Conservation (phyloP, 2,888 invertebrate genomes). For the Orchesellides sinensis region DNA sequence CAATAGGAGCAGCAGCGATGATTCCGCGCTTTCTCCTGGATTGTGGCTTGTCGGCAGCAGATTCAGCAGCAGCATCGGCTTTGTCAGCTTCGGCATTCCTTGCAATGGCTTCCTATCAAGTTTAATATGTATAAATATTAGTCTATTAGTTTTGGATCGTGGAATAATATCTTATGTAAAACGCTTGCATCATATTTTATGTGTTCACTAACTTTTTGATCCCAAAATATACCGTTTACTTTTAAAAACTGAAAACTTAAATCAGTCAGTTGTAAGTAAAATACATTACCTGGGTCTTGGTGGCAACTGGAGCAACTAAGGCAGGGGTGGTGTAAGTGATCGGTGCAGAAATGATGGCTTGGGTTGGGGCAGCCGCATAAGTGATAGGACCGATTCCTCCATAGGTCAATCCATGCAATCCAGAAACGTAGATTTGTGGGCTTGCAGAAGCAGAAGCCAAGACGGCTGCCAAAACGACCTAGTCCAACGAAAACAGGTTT, state of each 20-base stretch:
- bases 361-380: slow-evolving; percentile 7
- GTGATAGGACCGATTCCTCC: slow-evolving; percentile 24
- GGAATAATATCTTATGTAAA: too few relatives aligned
- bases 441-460: slow-evolving; percentile 60
- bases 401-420: slow-evolving; percentile 23
- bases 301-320: slow-evolving; percentile 58
- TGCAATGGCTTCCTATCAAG: slow-evolving; percentile 61
- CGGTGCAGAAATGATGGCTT: slow-evolving; percentile 20
- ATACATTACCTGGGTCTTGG: slow-evolving; percentile 55
- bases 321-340: slow-evolving; percentile 43
- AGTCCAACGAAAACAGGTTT: background rate
- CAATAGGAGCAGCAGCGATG: slow-evolving; percentile 51
- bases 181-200: too few relatives aligned
- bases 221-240: too few relatives aligned
- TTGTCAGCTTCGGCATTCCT: slow-evolving; percentile 66
- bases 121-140: too few relatives aligned
- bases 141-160: too few relatives aligned
- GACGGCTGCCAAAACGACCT: slow-evolving; percentile 58
- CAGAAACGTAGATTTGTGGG: slow-evolving; percentile 31
- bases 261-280: too few relatives aligned
- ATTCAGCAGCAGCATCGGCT: slow-evolving; percentile 71
- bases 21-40: slow-evolving; percentile 63
- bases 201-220: too few relatives aligned
- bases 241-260: too few relatives aligned
- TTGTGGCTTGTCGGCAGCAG: slow-evolving; percentile 74